Evolutionary conservation across 37 sponge, comb jelly and placozoan genomes (phyloP).

Genomic region (Ephydatia muelleri): DNA sequence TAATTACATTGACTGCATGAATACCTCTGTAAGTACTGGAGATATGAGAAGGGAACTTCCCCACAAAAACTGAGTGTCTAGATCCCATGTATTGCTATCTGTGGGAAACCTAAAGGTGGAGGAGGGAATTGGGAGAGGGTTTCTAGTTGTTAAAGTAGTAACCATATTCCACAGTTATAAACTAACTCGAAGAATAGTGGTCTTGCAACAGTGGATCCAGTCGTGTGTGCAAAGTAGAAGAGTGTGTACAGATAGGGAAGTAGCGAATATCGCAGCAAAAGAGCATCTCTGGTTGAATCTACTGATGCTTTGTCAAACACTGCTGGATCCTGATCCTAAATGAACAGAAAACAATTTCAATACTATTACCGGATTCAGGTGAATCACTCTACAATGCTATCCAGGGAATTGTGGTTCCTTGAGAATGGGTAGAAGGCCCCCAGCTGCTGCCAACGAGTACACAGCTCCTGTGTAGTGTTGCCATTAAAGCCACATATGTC

Average conservation of each 20-base stretch:
- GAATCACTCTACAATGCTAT: slow-evolving; percentile 6
- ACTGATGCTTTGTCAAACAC: slow-evolving; percentile 27
- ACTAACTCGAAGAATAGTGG: slow-evolving; percentile 80
- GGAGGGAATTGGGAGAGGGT: too few species aligned
- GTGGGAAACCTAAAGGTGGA: slow-evolving; percentile 49
- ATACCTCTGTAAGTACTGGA: slow-evolving; percentile 59
- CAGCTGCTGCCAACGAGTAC: slow-evolving; percentile 79
- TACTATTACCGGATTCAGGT: too few species aligned
- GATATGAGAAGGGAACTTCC: slow-evolving; percentile 57
- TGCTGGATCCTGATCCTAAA: slow-evolving; percentile 73
- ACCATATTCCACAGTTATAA: too few species aligned
- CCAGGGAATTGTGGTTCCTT: slow-evolving; percentile 67
- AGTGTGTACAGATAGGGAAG: slow-evolving; percentile 90
- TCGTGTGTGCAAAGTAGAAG: slow-evolving; percentile 73
- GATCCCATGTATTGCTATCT: slow-evolving; percentile 41
- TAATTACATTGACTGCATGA: too few species aligned
- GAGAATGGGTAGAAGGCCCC: slow-evolving; percentile 91
- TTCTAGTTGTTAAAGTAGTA: too few species aligned
- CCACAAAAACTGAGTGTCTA: slow-evolving; percentile 80
- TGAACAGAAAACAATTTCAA: background rate
- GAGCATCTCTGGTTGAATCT: slow-evolving; percentile 29
- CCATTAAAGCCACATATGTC: slow-evolving; percentile 88
- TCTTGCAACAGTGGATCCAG: slow-evolving; percentile 69
- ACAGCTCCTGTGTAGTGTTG: slow-evolving; percentile 73
- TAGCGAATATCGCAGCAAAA: slow-evolving; percentile 58